A percentile compares a stretch with the other conserved stretches of the same genome.
These are phyloP conservation scores for Danio aesculapii DNA, from an alignment of 2,797 vertebrate species.

Conservation along the genomic window DNA sequence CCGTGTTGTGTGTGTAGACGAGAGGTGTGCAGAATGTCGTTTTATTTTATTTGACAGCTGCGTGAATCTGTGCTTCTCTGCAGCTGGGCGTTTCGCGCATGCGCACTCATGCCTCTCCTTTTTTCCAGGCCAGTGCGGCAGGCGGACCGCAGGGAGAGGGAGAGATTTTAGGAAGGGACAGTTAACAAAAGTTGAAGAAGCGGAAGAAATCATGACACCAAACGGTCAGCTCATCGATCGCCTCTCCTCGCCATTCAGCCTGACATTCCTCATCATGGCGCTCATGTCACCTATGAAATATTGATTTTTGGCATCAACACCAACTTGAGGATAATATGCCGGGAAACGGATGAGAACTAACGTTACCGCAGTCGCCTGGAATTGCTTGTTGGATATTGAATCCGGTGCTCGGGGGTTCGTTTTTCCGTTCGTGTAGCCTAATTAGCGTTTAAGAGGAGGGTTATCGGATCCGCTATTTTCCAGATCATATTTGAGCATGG, in stretches of 20 bases:
- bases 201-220: conserved; percentile 61
- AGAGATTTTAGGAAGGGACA: conserved; percentile 52
- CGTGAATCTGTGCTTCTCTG: conserved; percentile 47
- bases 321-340: conserved; percentile 64
- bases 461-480: conserved; percentile 50
- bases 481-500: conserved; percentile 63
- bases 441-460: not conserved
- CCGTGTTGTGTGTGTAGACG: too few species aligned
- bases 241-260: conserved; percentile 28
- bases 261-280: conserved; percentile 33
- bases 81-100: conserved; percentile 75
- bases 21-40: not conserved
- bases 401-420: conserved; percentile 32
- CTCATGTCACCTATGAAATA: conserved; percentile 51
- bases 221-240: not conserved
- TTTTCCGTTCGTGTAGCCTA: conserved; percentile 32
- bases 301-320: conserved; percentile 55
- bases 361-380: conserved; percentile 59
- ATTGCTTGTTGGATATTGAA: conserved; percentile 41
- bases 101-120: conserved; percentile 68
- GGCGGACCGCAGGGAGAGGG: conserved; percentile 80
- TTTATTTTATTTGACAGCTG: not conserved
- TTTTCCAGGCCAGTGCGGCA: conserved; percentile 78
- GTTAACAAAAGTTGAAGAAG: conserved; percentile 49
- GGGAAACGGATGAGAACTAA: conserved; percentile 69